Evolutionary conservation across 2,888 invertebrate species (phyloP).

Genomic region (Synanthedon vespiformis): DNA sequence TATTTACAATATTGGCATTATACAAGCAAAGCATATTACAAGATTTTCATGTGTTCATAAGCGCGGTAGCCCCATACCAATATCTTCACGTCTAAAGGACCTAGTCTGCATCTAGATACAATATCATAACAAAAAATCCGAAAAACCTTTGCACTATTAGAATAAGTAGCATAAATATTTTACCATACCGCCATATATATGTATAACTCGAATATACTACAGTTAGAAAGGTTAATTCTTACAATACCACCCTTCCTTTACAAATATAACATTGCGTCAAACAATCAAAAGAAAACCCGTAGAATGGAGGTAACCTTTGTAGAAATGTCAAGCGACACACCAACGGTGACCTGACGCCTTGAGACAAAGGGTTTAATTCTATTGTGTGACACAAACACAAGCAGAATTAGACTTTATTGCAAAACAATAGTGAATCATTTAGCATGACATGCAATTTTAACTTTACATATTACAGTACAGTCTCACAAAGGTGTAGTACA

Average conservation of each 20-base stretch:
- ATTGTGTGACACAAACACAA: constrained; percentile 26
- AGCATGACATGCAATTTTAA: neutral
- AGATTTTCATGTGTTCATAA: no score
- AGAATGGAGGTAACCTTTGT: constrained; percentile 59
- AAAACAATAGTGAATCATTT: constrained; percentile 19
- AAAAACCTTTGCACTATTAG: no score
- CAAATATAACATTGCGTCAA: constrained; percentile 49
- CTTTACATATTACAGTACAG: constrained; percentile 34
- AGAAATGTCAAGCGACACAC: constrained; percentile 61
- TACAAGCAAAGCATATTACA: no score
- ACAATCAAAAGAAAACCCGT: constrained; percentile 53
- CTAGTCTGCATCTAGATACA: no score
- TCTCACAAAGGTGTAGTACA: constrained; percentile 32
- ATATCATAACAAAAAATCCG: no score
- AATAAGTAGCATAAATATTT: no score
- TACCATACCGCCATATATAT: no score
- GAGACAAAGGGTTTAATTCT: constrained; percentile 65
- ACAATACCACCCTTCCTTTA: constrained; percentile 57
- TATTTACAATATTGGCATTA: no score
- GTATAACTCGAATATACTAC: neutral
- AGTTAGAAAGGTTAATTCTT: constrained; percentile 42
- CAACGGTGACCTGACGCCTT: constrained; percentile 51
- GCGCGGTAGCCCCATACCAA: no score
- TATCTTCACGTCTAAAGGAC: no score
- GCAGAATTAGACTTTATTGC: constrained; percentile 37